Evolutionary conservation across 92 coral and sea anemone genomes (phyloP).

Genomic region (Siderastrea siderea): DNA sequence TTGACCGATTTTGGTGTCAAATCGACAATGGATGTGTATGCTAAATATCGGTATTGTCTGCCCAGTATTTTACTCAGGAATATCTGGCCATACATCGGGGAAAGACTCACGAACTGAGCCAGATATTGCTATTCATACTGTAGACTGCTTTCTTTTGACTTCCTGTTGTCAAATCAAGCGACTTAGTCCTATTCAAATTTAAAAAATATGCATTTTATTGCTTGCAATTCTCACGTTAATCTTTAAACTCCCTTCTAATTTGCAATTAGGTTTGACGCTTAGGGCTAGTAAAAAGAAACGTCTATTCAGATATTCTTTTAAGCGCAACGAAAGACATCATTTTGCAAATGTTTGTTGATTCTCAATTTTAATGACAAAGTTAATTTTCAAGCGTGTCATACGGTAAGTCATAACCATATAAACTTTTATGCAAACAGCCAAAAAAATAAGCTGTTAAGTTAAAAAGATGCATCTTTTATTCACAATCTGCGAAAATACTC

Average conservation of each 20-base stretch:
- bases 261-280: background rate
- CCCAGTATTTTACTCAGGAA: background rate
- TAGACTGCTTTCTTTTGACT: background rate
- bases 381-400: too few relatives aligned
- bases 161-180: conserved; percentile 17
- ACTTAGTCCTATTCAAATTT: background rate
- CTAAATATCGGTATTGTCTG: background rate
- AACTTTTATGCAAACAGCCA: background rate
- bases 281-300: background rate
- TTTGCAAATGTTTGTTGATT: background rate
- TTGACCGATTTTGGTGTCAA: background rate
- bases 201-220: background rate
- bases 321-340: background rate
- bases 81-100: background rate
- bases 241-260: background rate
- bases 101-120: background rate
- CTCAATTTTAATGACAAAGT: background rate
- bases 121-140: conserved; percentile 17
- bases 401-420: too few relatives aligned
- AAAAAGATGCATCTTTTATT: background rate
- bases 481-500: background rate
- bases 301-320: background rate
- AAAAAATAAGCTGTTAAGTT: background rate
- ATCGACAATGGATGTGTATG: background rate
- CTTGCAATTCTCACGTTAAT: background rate